Evolutionary conservation across 2,797 vertebrate genomes (phyloP).

Genomic region (Pseudotriccus pelzelni): DNA sequence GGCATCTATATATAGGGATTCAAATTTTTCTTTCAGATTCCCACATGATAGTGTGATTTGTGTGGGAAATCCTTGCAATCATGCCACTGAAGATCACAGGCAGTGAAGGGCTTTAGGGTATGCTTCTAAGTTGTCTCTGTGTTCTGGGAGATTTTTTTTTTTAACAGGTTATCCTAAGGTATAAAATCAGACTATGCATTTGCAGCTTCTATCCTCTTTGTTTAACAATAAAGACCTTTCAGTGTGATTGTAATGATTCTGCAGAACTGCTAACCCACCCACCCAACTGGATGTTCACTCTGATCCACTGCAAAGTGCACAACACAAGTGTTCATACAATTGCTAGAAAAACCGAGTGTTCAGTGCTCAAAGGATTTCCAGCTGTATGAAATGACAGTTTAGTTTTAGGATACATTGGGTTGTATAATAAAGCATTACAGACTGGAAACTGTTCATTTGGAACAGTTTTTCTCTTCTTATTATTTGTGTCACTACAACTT

Average conservation of each 20-base stretch:
- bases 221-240: neutral
- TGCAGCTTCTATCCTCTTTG: neutral
- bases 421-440: neutral
- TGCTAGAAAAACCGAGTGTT: neutral
- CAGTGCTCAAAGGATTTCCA: neutral
- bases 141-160: neutral
- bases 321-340: neutral
- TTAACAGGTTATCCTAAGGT: neutral
- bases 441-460: neutral
- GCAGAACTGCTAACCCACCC: neutral
- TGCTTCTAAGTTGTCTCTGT: neutral
- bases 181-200: neutral
- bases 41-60: neutral
- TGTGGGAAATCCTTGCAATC: neutral
- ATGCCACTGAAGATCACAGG: neutral
- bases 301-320: neutral
- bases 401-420: neutral
- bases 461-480: neutral
- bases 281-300: neutral
- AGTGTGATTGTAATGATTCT: neutral
- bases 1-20: slow-evolving; percentile 1
- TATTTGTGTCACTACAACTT: neutral
- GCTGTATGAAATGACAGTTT: neutral
- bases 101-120: neutral
- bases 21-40: neutral